Evolutionary conservation across 2,797 vertebrate species (phyloP), one percentile per base, ranked within the genome.

Genomic region (Takifugu ocellatus): DNA sequence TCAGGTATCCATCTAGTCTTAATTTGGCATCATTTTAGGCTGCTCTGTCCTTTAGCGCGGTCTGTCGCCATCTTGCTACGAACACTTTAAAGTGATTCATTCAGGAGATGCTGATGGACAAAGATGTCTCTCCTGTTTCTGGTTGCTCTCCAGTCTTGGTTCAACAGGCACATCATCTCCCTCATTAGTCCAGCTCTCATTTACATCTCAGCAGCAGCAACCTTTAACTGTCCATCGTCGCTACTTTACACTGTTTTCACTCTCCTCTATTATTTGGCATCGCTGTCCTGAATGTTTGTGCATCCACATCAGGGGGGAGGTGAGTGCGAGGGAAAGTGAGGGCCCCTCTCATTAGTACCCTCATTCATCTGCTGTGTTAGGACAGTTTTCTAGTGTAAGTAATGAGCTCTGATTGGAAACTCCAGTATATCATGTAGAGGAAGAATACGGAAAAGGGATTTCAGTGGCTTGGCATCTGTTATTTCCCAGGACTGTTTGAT

Each of bases 121-220:
- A 70, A 43, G 73, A 79, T 77, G 54, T 73, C 79, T 82, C 82
- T 84, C 78, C 84, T 85, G 84, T 86, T 89, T 83, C 81, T 84
- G 84, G 85, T 89, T 89, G 72, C 83, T 68, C 67, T 57, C 71
- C 59, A 77, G 74, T 77, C 81, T 75, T 87, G 61, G 71, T 70
- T 90, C 85, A 83, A 65, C 72, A 56, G 25, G 69, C 74, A 73
- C 42, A 42, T 63, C 56, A 15, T 74, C 73, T 54, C 50, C 45
- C 73, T 70, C 66, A 43, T 33, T 43, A 54, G 51, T 74, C 51
- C 66, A 21, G 9, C 44, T 49, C 29, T 5, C 5, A 7, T 33
- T 33, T 10, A 10, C 31, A 33, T 10, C 31, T 10, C 31, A 33
- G 31, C 31, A 33, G 31, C 29, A 31, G 29, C 31, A 33, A 10